Conservation (phyloP, 2,888 invertebrate species). For the Dicranocentrus wangi region DNA sequence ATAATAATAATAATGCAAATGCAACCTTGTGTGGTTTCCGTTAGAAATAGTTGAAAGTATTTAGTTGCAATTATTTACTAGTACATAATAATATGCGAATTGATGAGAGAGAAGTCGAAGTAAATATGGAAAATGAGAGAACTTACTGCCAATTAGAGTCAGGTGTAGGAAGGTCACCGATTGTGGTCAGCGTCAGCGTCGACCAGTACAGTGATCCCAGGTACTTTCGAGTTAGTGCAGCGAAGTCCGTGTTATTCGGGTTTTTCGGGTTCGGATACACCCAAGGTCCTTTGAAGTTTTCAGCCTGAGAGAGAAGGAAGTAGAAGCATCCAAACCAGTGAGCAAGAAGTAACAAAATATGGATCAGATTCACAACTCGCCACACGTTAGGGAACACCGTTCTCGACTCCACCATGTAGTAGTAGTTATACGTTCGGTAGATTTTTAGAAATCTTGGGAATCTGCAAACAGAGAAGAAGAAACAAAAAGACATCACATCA, state of each 20-base stretch:
- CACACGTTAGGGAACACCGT: conserved; percentile 97
- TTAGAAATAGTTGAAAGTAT: no score
- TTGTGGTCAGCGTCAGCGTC: conserved; percentile 94
- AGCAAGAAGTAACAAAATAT: conserved; percentile 93
- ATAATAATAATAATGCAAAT: no score
- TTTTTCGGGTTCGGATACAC: conserved; percentile 82
- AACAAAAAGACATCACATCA: no score
- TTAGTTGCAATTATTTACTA: no score
- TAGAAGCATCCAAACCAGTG: conserved; percentile 99
- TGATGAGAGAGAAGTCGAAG: no score
- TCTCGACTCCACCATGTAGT: conserved; percentile 96
- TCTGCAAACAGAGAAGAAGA: conserved; percentile 64
- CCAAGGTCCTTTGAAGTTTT: conserved; percentile 92
- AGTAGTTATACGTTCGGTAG: conserved; percentile 92
- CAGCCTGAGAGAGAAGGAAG: conserved; percentile 92
- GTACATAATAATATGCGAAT: no score
- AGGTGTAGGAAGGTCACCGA: conserved; percentile 95
- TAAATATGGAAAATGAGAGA: no score
- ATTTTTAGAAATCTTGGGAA: conserved; percentile 92
- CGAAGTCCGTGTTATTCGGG: conserved; percentile 86
- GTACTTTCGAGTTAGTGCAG: conserved; percentile 92
- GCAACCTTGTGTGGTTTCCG: no score
- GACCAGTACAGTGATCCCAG: conserved; percentile 97
- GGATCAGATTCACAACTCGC: conserved; percentile 95
- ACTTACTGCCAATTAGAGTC: conserved; percentile 97